A percentile compares a stretch with the other conserved stretches of the same genome.
Conservation (phyloP, 1,140 invertebrate species). For the Zaprionus nigranus region DNA sequence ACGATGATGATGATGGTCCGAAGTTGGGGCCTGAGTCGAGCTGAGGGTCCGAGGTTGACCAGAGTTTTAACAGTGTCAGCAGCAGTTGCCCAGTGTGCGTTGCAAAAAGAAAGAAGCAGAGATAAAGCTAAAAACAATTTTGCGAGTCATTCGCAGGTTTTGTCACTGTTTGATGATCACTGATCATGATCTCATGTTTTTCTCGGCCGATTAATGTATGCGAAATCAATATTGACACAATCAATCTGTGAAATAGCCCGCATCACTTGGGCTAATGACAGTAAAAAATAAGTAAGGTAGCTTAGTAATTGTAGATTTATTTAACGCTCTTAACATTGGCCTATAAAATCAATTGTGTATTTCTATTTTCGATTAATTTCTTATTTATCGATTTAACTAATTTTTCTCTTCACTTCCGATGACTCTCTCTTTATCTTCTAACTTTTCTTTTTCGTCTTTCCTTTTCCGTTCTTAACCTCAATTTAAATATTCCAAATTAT, state of each 20-base stretch:
- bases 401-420: neutral
- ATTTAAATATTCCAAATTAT: too few species aligned
- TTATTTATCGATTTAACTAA: neutral
- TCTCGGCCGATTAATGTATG: slow-evolving; percentile 13
- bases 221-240: slow-evolving; percentile 6
- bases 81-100: slow-evolving; percentile 18
- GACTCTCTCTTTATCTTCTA: neutral
- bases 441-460: neutral
- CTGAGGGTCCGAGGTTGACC: slow-evolving; percentile 22
- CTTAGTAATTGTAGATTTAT: neutral
- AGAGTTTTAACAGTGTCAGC: slow-evolving; percentile 33
- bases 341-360: neutral
- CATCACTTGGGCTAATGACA: slow-evolving; percentile 7
- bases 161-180: slow-evolving; percentile 29
- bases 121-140: neutral
- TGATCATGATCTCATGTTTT: slow-evolving; percentile 35
- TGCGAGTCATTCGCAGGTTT: slow-evolving; percentile 29
- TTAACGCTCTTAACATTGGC: neutral
- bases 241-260: slow-evolving; percentile 6
- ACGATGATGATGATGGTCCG: slow-evolving; percentile 37
- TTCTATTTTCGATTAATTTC: neutral
- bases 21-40: neutral
- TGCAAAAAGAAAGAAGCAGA: slow-evolving; percentile 25
- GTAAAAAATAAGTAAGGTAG: neutral
- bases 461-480: neutral